phyloP scores from a whole-genome alignment of 37 sponge, comb jelly and placozoan genomes.

The Mnemiopsis leidyi region DNA sequence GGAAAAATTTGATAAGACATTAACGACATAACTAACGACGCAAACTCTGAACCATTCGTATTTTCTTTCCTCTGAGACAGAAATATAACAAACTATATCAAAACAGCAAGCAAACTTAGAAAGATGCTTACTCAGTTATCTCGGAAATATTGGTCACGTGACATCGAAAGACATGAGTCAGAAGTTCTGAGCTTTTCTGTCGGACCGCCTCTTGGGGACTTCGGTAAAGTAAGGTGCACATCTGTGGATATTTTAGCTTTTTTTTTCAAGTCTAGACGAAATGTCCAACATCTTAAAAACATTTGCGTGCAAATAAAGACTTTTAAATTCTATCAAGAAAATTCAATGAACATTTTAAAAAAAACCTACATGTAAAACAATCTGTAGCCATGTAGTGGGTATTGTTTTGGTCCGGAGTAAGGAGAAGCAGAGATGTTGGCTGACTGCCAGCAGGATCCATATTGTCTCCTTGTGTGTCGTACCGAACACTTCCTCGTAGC shows the following conservation, averaged over 20 bases:
- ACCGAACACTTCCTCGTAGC: neutral
- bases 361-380: neutral
- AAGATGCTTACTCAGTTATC: neutral
- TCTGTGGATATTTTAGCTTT: neutral
- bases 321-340: neutral
- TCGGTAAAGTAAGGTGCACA: neutral
- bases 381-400: neutral
- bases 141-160: neutral
- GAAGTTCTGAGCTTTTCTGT: neutral
- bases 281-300: too few species aligned
- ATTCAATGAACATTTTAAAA: neutral
- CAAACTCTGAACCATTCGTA: too few species aligned
- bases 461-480: conserved; percentile 46
- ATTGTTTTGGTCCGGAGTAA: neutral
- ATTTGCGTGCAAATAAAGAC: neutral
- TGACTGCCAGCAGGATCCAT: neutral
- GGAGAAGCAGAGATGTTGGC: neutral
- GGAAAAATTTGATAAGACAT: too few species aligned
- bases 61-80: too few species aligned
- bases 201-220: neutral
- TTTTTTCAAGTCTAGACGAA: too few species aligned
- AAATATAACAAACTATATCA: too few species aligned
- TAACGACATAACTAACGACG: too few species aligned
- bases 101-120: too few species aligned
- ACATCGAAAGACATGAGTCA: neutral